phyloP scores from a whole-genome alignment of 2,888 invertebrate species.

The Drosophila birchii region DNA sequence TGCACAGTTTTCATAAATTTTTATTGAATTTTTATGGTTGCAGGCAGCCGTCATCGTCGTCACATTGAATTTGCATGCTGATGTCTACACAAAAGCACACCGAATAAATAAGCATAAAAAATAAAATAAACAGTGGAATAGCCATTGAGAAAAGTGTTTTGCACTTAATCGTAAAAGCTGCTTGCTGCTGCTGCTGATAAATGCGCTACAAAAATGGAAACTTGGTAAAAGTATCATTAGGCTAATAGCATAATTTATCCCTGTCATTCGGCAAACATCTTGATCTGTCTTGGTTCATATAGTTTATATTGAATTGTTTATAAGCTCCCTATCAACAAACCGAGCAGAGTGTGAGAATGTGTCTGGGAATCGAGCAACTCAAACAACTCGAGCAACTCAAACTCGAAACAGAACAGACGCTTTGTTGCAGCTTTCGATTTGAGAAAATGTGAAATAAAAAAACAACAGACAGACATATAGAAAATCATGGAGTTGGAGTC shows the following conservation, averaged over 20 bases:
- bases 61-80: constrained; percentile 53
- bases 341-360: constrained; percentile 39
- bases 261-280: constrained; percentile 20
- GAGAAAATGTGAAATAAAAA: constrained; percentile 22
- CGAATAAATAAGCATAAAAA: constrained; percentile 40
- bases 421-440: constrained; percentile 60
- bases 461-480: constrained; percentile 39
- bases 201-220: constrained; percentile 21
- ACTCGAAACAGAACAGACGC: constrained; percentile 54
- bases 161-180: constrained; percentile 54
- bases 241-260: constrained; percentile 40
- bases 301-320: constrained; percentile 50
- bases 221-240: constrained; percentile 17
- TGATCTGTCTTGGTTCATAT: constrained; percentile 28
- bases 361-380: constrained; percentile 60
- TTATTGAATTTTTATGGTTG: constrained; percentile 67
- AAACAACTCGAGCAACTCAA: constrained; percentile 10
- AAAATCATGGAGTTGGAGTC: constrained; percentile 49
- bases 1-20: constrained; percentile 75
- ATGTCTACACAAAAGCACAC: constrained; percentile 51
- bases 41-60: constrained; percentile 64
- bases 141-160: constrained; percentile 67
- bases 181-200: constrained; percentile 33
- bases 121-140: constrained; percentile 50
- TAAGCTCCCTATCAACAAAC: constrained; percentile 61